Evolutionary conservation across 2,113 vertebrate genomes (phyloP), one percentile per base, ranked within the genome.

Genomic region (Columba janthina): DNA sequence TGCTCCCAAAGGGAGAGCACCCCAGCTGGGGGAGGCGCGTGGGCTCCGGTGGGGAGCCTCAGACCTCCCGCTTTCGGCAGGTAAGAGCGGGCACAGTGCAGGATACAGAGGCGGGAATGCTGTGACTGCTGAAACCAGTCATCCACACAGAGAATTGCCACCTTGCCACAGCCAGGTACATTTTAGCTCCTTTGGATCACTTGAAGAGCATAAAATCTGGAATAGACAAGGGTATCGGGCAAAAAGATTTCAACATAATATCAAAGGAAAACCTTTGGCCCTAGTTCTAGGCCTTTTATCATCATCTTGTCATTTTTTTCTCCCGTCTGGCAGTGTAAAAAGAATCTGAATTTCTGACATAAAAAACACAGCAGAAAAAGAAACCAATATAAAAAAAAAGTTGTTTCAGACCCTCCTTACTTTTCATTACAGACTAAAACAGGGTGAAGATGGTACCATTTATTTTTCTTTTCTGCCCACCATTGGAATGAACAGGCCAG

Each of bases 121-220:
- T 51, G 15, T 5, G 48, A 38, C 77, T 78, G 57, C 32, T 20
- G 36, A 26, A 75, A 56, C 31, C 40, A 11, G 2, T 2, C 17
- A 2, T 1, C 34, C 7, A 3, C 24, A 40, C 21, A n/a, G 53
- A 62, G 12, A 82, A 53, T 6, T 0, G 0, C 21, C 3, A 3
- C n/a, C 36, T 24, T n/a, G 28, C 18, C 72, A 65, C 50, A 80
- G 42, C 14, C 73, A 48, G 34, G n/a, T 15, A 4, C 9, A 2
- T 54, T n/a, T 48, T 15, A 88, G 24, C 51, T 93, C 15, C 36
- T 74, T 29, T 28, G 38, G 17, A 28, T n/a, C 40, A 79, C 9
- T 46, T 40, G 29, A 69, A 46, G 15, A 57, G 50, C 12, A 18
- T 3, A 20, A 78, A 69, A 22, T 28, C 25, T 53, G 58, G 20